Evolutionary conservation across 2,888 invertebrate genomes (phyloP).

Genomic region (Acanthopleura granulata): DNA sequence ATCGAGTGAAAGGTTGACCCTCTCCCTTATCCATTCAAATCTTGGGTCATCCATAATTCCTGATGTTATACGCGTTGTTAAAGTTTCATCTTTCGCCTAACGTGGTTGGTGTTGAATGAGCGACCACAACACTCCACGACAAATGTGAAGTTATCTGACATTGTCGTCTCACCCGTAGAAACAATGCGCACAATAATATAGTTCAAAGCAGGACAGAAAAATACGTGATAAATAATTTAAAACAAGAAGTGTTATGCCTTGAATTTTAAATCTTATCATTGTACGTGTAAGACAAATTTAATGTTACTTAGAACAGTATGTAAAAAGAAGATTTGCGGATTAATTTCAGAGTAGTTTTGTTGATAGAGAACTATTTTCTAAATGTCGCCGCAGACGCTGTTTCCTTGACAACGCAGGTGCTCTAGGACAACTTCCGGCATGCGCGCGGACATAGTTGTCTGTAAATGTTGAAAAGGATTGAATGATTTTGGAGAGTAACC

Average conservation of each 20-base stretch:
- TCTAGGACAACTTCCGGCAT: neutral
- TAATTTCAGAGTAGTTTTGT: neutral
- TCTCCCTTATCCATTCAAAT: constrained; percentile 68
- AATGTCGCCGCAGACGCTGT: constrained; percentile 4
- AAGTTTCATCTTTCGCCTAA: neutral
- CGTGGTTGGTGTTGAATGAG: neutral
- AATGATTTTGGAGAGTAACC: too few relatives aligned
- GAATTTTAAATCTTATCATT: too few relatives aligned
- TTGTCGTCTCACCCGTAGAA: neutral
- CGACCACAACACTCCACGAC: neutral
- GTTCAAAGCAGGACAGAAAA: neutral
- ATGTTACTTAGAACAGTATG: too few relatives aligned
- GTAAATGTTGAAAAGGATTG: neutral
- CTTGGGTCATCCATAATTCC: constrained; percentile 67
- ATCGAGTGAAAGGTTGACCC: constrained; percentile 62
- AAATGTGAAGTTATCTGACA: neutral
- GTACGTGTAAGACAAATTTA: too few relatives aligned
- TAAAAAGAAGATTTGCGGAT: neutral
- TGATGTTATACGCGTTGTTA: neutral
- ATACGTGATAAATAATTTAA: too few relatives aligned
- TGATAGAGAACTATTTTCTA: neutral
- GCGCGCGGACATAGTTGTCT: neutral
- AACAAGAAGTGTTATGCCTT: too few relatives aligned
- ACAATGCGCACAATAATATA: neutral
- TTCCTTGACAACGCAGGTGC: neutral